These are phyloP conservation scores for Zalophus californianus DNA, from an alignment of 2,797 vertebrate species.

Conservation along the genomic window DNA sequence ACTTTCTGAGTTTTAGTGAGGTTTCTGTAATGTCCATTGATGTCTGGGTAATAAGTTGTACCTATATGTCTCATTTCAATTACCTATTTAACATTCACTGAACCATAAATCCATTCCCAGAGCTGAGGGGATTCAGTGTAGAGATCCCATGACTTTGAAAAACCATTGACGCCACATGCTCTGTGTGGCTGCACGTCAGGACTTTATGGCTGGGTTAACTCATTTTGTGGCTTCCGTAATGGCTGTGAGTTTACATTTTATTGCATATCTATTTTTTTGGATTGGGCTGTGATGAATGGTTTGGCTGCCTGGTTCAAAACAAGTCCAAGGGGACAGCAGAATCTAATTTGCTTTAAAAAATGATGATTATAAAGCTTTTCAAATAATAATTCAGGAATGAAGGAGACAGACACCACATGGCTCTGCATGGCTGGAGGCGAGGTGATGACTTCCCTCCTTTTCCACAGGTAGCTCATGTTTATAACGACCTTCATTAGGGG, in stretches of 20 bases:
- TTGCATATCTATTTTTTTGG: conserved; percentile 79
- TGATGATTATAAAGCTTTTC: conserved; percentile 69
- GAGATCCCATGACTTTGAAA: conserved; percentile 83
- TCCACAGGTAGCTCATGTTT: neutral
- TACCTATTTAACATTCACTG: conserved; percentile 82
- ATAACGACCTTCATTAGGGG: neutral
- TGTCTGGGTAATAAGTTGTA: conserved; percentile 77
- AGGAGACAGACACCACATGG: neutral
- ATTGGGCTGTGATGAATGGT: conserved; percentile 78
- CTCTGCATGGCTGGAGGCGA: neutral
- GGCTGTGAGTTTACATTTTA: conserved; percentile 81
- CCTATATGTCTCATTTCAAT: conserved; percentile 79
- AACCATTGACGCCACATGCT: conserved; percentile 74
- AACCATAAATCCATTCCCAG: conserved; percentile 72
- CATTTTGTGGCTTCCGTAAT: conserved; percentile 79
- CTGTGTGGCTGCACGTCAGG: conserved; percentile 54
- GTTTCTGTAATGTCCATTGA: conserved; percentile 67
- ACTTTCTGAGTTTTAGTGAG: conserved; percentile 36
- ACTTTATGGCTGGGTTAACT: conserved; percentile 81
- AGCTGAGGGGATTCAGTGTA: conserved; percentile 57
- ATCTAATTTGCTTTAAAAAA: conserved; percentile 77
- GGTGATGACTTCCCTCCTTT: fast-evolving
- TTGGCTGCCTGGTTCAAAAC: conserved; percentile 68
- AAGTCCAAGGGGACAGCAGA: conserved; percentile 72
- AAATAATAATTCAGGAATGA: conserved; percentile 26